Conservation (phyloP, 2,888 invertebrate species). For the Embidobia sp. region DNA sequence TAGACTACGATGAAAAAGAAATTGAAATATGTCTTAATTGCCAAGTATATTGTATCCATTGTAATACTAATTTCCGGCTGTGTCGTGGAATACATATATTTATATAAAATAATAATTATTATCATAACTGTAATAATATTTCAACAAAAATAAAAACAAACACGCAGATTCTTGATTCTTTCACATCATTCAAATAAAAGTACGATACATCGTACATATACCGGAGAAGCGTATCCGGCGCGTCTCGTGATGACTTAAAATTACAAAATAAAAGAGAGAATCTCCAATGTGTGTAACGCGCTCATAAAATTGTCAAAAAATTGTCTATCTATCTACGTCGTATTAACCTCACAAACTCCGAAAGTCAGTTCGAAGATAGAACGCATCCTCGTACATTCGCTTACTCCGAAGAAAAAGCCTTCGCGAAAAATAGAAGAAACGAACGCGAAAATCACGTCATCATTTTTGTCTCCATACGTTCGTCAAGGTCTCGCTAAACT, state of each 20-base stretch:
- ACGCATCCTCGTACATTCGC: slow-evolving; percentile 42
- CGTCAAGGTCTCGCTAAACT: slow-evolving; percentile 66
- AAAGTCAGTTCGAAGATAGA: slow-evolving; percentile 49
- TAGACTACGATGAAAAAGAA: slow-evolving; percentile 38
- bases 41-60: neutral
- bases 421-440: slow-evolving; percentile 53
- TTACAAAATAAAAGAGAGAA: slow-evolving; percentile 59
- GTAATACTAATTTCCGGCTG: slow-evolving; percentile 43
- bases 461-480: slow-evolving; percentile 27
- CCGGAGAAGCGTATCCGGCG: slow-evolving; percentile 66
- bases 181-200: slow-evolving; percentile 31
- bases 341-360: slow-evolving; percentile 54
- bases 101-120: slow-evolving; percentile 58
- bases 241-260: slow-evolving; percentile 60
- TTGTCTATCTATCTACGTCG: slow-evolving; percentile 77
- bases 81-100: slow-evolving; percentile 53
- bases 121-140: slow-evolving; percentile 54
- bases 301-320: slow-evolving; percentile 72
- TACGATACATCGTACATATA: slow-evolving; percentile 54
- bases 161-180: slow-evolving; percentile 43
- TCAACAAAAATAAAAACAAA: slow-evolving; percentile 69
- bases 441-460: slow-evolving; percentile 52
- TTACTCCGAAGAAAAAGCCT: slow-evolving; percentile 51
- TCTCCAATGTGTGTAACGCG: slow-evolving; percentile 61
- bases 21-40: slow-evolving; percentile 19